Base-by-base conservation (phyloP, 2,888 invertebrate genomes). In the Leptodirus hochenwartii region DNA sequence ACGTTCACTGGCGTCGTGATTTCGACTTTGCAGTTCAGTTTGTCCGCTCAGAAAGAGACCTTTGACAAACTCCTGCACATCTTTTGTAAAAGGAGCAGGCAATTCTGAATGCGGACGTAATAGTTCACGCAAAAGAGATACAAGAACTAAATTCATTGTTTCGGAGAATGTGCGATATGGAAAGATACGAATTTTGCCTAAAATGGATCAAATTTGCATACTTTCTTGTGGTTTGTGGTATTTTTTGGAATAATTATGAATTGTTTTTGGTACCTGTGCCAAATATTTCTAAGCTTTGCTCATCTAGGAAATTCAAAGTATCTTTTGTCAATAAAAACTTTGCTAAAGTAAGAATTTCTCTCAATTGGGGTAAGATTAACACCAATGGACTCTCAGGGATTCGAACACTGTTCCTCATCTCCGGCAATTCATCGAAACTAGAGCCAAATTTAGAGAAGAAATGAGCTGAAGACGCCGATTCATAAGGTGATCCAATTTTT, bases 91-190 rank as follows among this genome's bases (percentile, higher is more conserved):
- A 0, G 82, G 80, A 4, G 71, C 66, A 0, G 90, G 88, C 34
- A 93, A 58, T 54, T 88, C 90, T 51, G 76, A 77, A 48, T 91
- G 88, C 48, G 82, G 78, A 46, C 88, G 85, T 34, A 95, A 56
- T 30, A 96, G 57, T 51, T 98, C 95, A 36, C 91, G 63, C 34
- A 98, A 57, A 29, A 96, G 56, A 0, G 91, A 85, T 1, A 96
- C 84, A 67, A 91, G 73, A 1, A 91, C 91, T 31, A 96, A 60
- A 52, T 87, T 91, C 31, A 96, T 61, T 0, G 88, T 88, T 56
- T 98, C 96, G 34, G 88, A 91, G 50, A 93, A 88, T 1, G 85
- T 84, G 47, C 82, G 81, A 56, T 95, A 95, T 1, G 90, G 88
- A 49, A 88, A 93, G 41, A 66, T 64, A 44, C 61, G 56, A 40